Evolutionary conservation across 2,113 vertebrate species (phyloP), one percentile per base, ranked within the genome.

Genomic region (Morone saxatilis): DNA sequence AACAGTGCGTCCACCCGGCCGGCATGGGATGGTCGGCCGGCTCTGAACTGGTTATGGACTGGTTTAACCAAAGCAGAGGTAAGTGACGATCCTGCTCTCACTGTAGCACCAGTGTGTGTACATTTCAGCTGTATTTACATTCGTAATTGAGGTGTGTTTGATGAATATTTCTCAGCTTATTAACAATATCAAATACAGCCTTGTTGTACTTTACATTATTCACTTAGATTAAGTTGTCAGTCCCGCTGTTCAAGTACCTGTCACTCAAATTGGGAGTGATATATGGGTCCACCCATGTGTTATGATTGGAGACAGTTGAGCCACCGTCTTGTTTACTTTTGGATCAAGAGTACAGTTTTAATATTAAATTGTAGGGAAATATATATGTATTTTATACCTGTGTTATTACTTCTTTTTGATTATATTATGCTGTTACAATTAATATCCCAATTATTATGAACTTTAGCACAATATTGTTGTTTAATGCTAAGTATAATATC

Each of bases 21-120:
- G 73, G 83, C 75, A 83, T 89, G 88, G 86, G 87, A 82, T 71
- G 79, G 68, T 80, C 40, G 22, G 38, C 85, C 67, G 40, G 83
- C 71, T 81, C 36, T 72, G 82, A 70, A 88, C 82, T 71, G 74
- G 90, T 85, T 88, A 90, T 92, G 92, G 91, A 89, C 83, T 20
- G 83, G 78, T 88, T 86, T 19, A 20, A 51, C 68, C 66, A 48
- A 25, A 85, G 69, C 80, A 62, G 71, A 83, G 89, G 91, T 94
- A 50, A 88, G 91, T 69, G 48, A 10, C 16, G 7, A 16, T 36
- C 56, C 41, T 36, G 7, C 12, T 69, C 17, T 17, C 31, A 31
- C 31, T 31, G 31, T 31, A 31, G 31, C 31, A 31, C 31, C 31
- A 4, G 36, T n/a, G 17, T 36, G 0, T 2, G 9, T 36, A 6